Evolutionary conservation across 2,888 invertebrate species (phyloP).

Genomic region (Ophion slaviceki): DNA sequence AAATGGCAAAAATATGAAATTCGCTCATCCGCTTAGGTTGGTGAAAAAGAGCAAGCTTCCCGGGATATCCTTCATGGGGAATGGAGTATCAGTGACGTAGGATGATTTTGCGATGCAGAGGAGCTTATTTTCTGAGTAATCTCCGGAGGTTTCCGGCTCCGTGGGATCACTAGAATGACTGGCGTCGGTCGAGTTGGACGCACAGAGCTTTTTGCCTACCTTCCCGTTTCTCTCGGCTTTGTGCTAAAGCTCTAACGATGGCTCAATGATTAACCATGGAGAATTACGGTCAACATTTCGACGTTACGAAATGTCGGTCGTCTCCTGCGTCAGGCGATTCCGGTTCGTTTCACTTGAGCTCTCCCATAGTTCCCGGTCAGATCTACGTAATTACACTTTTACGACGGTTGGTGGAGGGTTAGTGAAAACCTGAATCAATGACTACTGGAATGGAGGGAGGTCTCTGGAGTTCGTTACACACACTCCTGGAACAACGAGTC

Average conservation of each 20-base stretch:
- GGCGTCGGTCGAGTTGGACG: not conserved
- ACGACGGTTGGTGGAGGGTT: not conserved
- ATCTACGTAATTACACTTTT: not conserved
- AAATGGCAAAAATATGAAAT: slow-evolving; percentile 23
- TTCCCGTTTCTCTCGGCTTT: slow-evolving; percentile 4
- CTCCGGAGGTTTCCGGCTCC: slow-evolving; percentile 32
- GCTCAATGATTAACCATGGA: slow-evolving; percentile 19
- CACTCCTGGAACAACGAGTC: slow-evolving; percentile 24
- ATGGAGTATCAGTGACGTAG: slow-evolving; percentile 15
- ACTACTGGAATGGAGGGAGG: not conserved
- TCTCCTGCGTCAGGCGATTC: not conserved
- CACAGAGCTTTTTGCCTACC: slow-evolving; percentile 21
- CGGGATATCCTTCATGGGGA: not conserved
- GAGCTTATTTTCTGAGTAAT: slow-evolving; percentile 60
- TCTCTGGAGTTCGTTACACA: not conserved
- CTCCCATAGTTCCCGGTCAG: not conserved
- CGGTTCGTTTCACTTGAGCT: not conserved
- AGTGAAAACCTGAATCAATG: not conserved
- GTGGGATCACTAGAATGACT: slow-evolving; percentile 22
- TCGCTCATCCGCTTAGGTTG: not conserved
- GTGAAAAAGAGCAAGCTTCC: slow-evolving; percentile 23
- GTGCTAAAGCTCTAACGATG: slow-evolving; percentile 17
- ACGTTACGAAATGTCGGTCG: slow-evolving; percentile 15
- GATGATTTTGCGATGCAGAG: slow-evolving; percentile 24
- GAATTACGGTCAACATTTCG: slow-evolving; percentile 9